Conservation (phyloP, 2,113 vertebrate genomes). For the Cyphomyrus discorhynchus region DNA sequence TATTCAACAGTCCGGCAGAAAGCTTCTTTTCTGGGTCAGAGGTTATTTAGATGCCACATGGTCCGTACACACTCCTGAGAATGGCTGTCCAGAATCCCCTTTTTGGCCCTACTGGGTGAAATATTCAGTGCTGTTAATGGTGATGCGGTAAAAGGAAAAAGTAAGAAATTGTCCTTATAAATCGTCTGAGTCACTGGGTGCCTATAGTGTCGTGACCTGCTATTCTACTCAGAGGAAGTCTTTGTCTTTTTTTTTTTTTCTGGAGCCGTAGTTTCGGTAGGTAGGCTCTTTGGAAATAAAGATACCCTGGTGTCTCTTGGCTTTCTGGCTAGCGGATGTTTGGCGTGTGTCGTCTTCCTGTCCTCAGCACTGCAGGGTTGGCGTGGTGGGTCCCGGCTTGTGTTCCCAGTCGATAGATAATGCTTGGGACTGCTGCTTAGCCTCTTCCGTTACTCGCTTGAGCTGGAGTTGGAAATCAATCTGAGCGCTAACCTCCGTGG, state of each 20-base stretch:
- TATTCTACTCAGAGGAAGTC: neutral
- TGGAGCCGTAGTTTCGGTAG: neutral
- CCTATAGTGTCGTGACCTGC: neutral
- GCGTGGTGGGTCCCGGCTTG: neutral
- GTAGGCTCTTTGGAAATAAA: neutral
- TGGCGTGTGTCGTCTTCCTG: neutral
- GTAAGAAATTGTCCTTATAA: neutral
- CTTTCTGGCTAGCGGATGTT: neutral
- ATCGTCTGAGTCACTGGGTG: neutral
- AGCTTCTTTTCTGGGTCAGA: conserved; percentile 11
- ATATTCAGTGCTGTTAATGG: neutral
- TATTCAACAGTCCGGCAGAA: neutral
- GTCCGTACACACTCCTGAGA: neutral
- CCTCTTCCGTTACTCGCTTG: conserved; percentile 5
- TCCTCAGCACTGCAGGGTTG: neutral
- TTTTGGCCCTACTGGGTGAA: neutral
- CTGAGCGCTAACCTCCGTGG: neutral
- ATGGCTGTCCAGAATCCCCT: neutral
- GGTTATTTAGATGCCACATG: conserved; percentile 19
- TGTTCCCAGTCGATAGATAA: neutral
- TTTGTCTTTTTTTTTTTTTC: neutral
- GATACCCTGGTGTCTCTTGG: neutral
- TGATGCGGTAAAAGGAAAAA: neutral
- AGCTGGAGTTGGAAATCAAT: neutral
- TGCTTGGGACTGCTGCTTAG: neutral